phyloP scores from a whole-genome alignment of 2,888 invertebrate species.

The Homarus gammarus region DNA sequence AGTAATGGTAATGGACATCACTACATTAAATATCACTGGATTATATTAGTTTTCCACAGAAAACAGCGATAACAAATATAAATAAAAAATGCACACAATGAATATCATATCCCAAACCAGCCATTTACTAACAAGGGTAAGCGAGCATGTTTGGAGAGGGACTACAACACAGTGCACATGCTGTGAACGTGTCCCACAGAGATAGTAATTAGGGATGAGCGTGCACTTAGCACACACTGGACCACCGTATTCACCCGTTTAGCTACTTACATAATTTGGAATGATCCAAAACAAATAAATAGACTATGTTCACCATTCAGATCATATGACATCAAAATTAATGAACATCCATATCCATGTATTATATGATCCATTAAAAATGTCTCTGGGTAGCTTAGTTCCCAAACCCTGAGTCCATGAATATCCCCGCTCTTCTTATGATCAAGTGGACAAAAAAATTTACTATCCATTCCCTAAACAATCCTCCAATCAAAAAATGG shows the following conservation, averaged over 20 bases:
- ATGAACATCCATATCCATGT: neutral
- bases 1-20: neutral
- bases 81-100: neutral
- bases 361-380: constrained; percentile 11
- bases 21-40: constrained; percentile 5
- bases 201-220: neutral
- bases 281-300: neutral
- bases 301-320: constrained; percentile 9
- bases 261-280: constrained; percentile 3
- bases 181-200: constrained; percentile 13
- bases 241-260: constrained; percentile 5
- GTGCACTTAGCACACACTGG: neutral
- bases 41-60: neutral
- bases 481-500: constrained; percentile 22
- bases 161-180: neutral
- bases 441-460: neutral
- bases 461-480: neutral
- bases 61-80: neutral
- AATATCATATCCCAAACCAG: constrained; percentile 14
- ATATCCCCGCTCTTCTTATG: constrained; percentile 4
- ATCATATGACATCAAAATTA: neutral
- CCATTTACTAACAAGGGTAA: constrained; percentile 27
- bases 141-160: neutral
- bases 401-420: constrained; percentile 12
- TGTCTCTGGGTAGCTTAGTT: neutral